phyloP scores from a whole-genome alignment of 2,113 vertebrate genomes.

The Mobula birostris region DNA sequence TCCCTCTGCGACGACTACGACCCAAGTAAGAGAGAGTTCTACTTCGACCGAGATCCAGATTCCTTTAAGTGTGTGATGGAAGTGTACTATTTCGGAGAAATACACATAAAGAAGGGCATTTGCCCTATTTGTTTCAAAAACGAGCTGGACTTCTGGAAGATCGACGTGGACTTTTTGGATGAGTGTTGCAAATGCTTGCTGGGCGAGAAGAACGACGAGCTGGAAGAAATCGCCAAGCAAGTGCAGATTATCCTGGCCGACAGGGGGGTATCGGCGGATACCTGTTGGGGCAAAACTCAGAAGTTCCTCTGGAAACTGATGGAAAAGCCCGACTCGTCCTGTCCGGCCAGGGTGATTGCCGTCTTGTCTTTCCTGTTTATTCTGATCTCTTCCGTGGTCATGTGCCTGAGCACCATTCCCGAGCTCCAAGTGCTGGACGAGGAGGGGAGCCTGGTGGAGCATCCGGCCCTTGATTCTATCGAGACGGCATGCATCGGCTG shows the following conservation, averaged over 20 bases:
- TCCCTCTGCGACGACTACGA: conserved; percentile 96
- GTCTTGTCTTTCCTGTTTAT: conserved; percentile 85
- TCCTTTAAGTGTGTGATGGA: conserved; percentile 90
- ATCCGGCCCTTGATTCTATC: conserved; percentile 80
- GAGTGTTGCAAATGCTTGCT: conserved; percentile 88
- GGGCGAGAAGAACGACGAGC: conserved; percentile 84
- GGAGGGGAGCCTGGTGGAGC: conserved; percentile 80
- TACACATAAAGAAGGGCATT: conserved; percentile 92
- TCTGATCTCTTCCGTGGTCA: conserved; percentile 79
- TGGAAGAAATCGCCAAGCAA: conserved; percentile 83
- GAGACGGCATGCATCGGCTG: conserved; percentile 89
- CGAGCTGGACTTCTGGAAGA: conserved; percentile 98
- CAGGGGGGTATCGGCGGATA: conserved; percentile 60
- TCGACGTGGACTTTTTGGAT: conserved; percentile 81
- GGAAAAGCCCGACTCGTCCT: conserved; percentile 90
- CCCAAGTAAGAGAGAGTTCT: conserved; percentile 80
- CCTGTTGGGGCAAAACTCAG: conserved; percentile 71
- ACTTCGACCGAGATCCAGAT: conserved; percentile 93
- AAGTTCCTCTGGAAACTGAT: conserved; percentile 84
- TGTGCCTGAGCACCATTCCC: conserved; percentile 91
- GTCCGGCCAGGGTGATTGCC: conserved; percentile 73
- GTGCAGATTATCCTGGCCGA: conserved; percentile 87
- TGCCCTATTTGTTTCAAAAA: conserved; percentile 94
- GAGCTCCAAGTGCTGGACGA: conserved; percentile 79
- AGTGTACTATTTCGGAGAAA: conserved; percentile 86